Evolutionary conservation across 1,140 invertebrate species (phyloP), one percentile per base, ranked within the genome.

Genomic region (Ylistrum balloti): DNA sequence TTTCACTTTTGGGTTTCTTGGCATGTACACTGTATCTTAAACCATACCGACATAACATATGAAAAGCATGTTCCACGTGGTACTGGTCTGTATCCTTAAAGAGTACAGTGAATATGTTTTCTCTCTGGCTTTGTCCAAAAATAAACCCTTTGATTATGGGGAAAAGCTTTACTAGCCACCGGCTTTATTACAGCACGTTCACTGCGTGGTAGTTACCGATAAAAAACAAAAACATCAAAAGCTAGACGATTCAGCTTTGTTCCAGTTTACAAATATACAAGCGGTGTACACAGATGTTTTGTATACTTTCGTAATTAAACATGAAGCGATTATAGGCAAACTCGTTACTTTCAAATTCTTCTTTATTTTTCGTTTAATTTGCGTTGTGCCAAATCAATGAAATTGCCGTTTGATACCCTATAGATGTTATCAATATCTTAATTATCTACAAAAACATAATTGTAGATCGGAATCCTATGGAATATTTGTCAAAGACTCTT

Each of bases 191-290:
- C n/a, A n/a, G n/a, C n/a, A n/a, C n/a, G n/a, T n/a, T n/a, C n/a
- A n/a, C n/a, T n/a, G n/a, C n/a, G n/a, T n/a, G 56, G 56, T 28
- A 74, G n/a, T 74, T 28, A 28, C 9, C n/a, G 56, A 74, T 74
- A 28, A 74, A 74, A 28, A n/a, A n/a, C 56, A 0, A n/a, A 74
- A 74, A 74, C 56, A 74, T 74, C 56, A 74, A 74, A 74, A 74
- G 56, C 22, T 74, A 28, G n/a, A 3, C n/a, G n/a, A n/a, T 74
- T n/a, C 28, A 74, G 56, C 11, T 74, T 74, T 28, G 56, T 74
- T 28, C 2, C n/a, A 5, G 35, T 38, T 45, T 45, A 0, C 15
- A 74, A 28, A 74, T n/a, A 74, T 28, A n/a, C 22, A n/a, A 74
- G 22, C 20, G 5, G 56, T 74, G 56, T 45, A 74, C 28, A 28